A percentile compares a stretch with the other conserved stretches of the same genome.
phyloP scores from a whole-genome alignment of 2,888 invertebrate genomes.

The Laothoe populi region DNA sequence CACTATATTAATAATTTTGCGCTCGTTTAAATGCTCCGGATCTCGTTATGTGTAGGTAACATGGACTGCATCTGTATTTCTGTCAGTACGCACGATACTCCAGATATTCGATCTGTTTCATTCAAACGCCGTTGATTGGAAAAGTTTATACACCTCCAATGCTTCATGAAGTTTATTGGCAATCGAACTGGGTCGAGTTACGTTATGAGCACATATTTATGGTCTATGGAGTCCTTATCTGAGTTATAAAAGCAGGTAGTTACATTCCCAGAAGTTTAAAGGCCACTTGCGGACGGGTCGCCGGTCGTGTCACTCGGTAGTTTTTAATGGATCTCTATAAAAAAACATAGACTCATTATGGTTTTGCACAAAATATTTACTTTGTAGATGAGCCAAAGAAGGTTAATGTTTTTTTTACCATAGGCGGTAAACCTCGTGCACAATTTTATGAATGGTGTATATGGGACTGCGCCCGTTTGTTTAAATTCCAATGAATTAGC shows the following conservation, averaged over 20 bases:
- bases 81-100: too few relatives aligned
- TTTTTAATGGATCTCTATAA: slow-evolving; percentile 58
- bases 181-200: slow-evolving; percentile 64
- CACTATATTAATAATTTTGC: slow-evolving; percentile 43
- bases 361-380: slow-evolving; percentile 62
- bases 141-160: slow-evolving; percentile 54
- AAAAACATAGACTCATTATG: slow-evolving; percentile 45
- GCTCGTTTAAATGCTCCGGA: slow-evolving; percentile 44
- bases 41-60: slow-evolving; percentile 38
- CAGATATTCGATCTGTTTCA: slow-evolving; percentile 49
- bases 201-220: slow-evolving; percentile 62
- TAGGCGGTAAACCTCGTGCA: slow-evolving; percentile 6
- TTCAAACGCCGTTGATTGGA: slow-evolving; percentile 61
- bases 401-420: slow-evolving; percentile 34
- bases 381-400: slow-evolving; percentile 38
- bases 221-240: slow-evolving; percentile 68
- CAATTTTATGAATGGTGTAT: slow-evolving; percentile 30
- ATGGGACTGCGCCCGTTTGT: slow-evolving; percentile 42
- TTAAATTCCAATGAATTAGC: slow-evolving; percentile 47
- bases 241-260: slow-evolving; percentile 78
- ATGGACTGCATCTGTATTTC: slow-evolving; percentile 58
- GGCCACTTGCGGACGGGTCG: slow-evolving; percentile 59
- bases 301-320: slow-evolving; percentile 35
- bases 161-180: slow-evolving; percentile 48
- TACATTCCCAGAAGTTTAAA: slow-evolving; percentile 71